Percentiles rank a stretch among this genome's conserved stretches.
phyloP scores from a whole-genome alignment of 2,888 invertebrate species.

The Hyalella azteca region DNA sequence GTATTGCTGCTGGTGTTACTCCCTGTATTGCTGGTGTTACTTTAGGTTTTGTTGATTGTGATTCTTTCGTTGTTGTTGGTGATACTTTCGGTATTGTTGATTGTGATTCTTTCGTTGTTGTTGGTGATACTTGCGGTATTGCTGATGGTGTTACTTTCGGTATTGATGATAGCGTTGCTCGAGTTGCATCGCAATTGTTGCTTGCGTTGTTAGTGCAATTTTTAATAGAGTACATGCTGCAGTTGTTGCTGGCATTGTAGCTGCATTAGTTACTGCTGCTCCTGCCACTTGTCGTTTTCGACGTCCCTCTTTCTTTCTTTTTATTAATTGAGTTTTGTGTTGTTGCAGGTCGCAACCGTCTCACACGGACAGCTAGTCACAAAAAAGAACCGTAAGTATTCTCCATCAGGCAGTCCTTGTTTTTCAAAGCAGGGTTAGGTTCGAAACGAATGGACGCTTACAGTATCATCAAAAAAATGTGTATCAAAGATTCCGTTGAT shows the following conservation, averaged over 20 bases:
- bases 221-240: not conserved
- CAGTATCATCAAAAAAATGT: too few species aligned
- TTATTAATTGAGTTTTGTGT: not conserved
- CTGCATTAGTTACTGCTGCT: not conserved
- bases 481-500: too few species aligned
- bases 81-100: too few species aligned
- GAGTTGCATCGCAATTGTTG: not conserved
- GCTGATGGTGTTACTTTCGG: not conserved
- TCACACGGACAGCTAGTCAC: slow-evolving; percentile 13
- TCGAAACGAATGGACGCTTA: not conserved
- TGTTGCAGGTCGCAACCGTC: slow-evolving; percentile 1
- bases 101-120: too few species aligned
- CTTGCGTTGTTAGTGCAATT: not conserved
- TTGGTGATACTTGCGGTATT: not conserved
- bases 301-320: not conserved
- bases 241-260: not conserved
- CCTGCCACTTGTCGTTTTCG: not conserved
- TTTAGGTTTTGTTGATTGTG: too few species aligned
- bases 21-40: too few species aligned
- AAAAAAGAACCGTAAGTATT: slow-evolving; percentile 9
- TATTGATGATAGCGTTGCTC: not conserved
- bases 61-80: too few species aligned
- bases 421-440: not conserved
- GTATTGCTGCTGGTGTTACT: too few species aligned
- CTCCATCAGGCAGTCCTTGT: not conserved